Base-by-base conservation (phyloP, 2,113 vertebrate species). In the Pteronura brasiliensis region DNA sequence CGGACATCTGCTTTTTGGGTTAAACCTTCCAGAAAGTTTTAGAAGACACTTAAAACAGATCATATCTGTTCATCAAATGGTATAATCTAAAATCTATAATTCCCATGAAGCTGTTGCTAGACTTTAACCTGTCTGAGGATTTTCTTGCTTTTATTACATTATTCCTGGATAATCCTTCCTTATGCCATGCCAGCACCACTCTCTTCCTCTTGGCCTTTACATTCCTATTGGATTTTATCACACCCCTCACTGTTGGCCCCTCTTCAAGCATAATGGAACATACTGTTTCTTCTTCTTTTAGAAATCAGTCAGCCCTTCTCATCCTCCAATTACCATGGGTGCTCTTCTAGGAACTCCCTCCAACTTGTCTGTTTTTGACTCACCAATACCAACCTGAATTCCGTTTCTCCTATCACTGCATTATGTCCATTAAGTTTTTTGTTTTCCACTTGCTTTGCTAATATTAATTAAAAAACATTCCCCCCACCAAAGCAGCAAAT, bases 81-180 rank as follows among this genome's bases (percentile, higher is more conserved):
- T 63, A 94, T 83, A 42, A 67, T 71, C 39, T 87, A 71, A 97
- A 95, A 55, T 88, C 47, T 74, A 65, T 79, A 67, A 47, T 82
- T 69, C 17, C 76, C 11, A 87, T 2, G 34, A 96, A 92, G 81
- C 47, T 72, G 18, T n/a, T 97, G 86, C 29, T 88, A 88, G 80
- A 77, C n/a, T 92, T 96, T 81, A 74, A 80, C 31, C 67, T 79
- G 59, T 86, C 42, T 93, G 72, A 94, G 42, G 71, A 89, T 95
- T 95, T 95, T 97, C 88, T 92, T 71, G 83, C 77, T 69, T 93
- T 69, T 59, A 67, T 89, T 82, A 91, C 59, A 61, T 76, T 55
- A 80, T 90, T 93, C 79, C 63, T 81, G 29, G 91, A 89, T 89
- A 96, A 82, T 82, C 87, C 27, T 91, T 71, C 67, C 47, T 93